A percentile compares a stretch with the other conserved stretches of the same genome.
phyloP scores from a whole-genome alignment of 2,797 vertebrate genomes.

The Helarctos malayanus region DNA sequence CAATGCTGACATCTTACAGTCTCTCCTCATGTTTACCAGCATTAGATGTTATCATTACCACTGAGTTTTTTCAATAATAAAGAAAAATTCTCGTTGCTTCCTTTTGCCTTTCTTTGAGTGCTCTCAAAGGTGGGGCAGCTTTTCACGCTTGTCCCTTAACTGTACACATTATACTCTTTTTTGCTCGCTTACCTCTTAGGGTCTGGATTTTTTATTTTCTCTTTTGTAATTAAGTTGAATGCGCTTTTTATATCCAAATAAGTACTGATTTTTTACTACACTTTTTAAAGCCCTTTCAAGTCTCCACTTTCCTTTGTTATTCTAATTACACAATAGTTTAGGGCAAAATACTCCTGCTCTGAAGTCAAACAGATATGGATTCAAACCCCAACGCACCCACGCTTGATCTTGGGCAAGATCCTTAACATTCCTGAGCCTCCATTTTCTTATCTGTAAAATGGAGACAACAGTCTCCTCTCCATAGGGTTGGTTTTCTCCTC shows the following conservation, averaged over 20 bases:
- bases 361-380: background rate
- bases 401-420: background rate
- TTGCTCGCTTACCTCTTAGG: background rate
- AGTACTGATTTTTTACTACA: background rate
- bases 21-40: background rate
- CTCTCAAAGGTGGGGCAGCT: background rate
- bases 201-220: background rate
- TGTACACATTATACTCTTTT: background rate
- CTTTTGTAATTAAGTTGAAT: background rate
- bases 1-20: accelerated
- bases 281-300: background rate
- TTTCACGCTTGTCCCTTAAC: background rate
- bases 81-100: background rate
- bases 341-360: background rate
- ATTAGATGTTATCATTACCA: background rate
- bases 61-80: background rate
- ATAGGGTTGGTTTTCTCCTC: accelerated
- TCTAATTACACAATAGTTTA: background rate
- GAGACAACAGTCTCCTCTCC: background rate
- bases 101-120: background rate
- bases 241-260: background rate
- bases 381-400: background rate
- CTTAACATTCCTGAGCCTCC: background rate
- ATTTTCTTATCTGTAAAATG: background rate
- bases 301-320: background rate